phyloP scores from a whole-genome alignment of 2,797 vertebrate genomes.

The Melanotaenia boesemani region DNA sequence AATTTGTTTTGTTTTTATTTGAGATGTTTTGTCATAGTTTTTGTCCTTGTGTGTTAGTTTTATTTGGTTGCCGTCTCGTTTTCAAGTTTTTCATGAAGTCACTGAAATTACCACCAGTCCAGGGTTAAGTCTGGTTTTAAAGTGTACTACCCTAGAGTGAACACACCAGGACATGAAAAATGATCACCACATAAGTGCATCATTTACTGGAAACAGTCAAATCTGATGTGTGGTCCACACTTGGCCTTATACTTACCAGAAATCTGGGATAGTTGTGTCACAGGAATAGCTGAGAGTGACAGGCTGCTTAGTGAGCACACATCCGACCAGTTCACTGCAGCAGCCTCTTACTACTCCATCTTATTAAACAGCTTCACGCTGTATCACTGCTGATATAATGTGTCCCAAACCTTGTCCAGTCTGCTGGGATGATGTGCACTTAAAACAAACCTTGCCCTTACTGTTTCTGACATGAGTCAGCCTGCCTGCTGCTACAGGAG shows the following conservation, averaged over 20 bases:
- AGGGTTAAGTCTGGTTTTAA: too few species aligned
- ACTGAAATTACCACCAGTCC: too few species aligned
- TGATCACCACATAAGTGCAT: too few species aligned
- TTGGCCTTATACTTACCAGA: neutral
- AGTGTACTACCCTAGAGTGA: too few species aligned
- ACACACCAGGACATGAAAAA: too few species aligned
- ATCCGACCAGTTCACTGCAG: neutral
- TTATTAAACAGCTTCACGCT: neutral
- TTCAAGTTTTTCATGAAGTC: too few species aligned
- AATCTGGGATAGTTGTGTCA: neutral
- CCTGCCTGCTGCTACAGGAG: neutral
- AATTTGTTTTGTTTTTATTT: too few species aligned
- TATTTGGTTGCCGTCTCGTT: too few species aligned
- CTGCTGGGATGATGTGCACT: neutral
- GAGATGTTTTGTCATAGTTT: too few species aligned
- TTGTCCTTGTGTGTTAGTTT: too few species aligned
- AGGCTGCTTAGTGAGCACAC: neutral
- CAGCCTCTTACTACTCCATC: neutral
- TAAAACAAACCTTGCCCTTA: constrained; percentile 4
- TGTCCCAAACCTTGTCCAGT: neutral
- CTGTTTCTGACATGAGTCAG: constrained; percentile 2
- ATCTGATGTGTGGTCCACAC: too few species aligned
- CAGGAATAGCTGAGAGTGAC: neutral
- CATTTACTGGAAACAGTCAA: too few species aligned
- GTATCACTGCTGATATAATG: neutral